phyloP scores from a whole-genome alignment of 2,797 vertebrate species.

The Synaphobranchus kaupii region DNA sequence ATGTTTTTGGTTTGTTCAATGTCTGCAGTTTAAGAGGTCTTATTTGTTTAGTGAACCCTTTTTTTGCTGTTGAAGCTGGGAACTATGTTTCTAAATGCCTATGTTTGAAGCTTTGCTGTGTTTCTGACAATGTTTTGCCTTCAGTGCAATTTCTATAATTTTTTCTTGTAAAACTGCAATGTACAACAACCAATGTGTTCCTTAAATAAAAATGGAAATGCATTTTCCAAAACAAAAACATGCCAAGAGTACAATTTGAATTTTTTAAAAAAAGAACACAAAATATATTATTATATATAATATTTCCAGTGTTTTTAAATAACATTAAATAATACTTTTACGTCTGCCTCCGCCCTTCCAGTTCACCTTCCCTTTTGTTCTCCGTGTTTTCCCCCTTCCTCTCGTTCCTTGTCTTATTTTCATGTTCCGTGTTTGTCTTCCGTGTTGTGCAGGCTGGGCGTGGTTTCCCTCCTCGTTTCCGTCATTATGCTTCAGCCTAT shows the following conservation, averaged over 20 bases:
- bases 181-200: background rate
- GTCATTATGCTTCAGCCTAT: no score
- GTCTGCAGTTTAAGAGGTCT: background rate
- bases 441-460: no score
- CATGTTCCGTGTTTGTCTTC: no score
- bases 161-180: conserved; percentile 2
- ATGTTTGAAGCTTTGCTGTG: background rate
- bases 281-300: no score
- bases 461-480: no score
- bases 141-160: background rate
- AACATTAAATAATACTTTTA: no score
- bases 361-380: no score
- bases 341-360: no score
- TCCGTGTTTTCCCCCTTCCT: no score
- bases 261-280: no score
- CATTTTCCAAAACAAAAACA: background rate
- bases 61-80: background rate
- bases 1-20: background rate
- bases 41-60: background rate
- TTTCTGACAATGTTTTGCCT: background rate
- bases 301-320: no score
- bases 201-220: background rate
- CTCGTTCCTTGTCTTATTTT: no score
- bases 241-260: background rate
- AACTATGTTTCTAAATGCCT: background rate